These are phyloP conservation scores for Sinocyclocheilus anshuiensis DNA, from an alignment of 2,113 vertebrate genomes.

Conservation along the genomic window DNA sequence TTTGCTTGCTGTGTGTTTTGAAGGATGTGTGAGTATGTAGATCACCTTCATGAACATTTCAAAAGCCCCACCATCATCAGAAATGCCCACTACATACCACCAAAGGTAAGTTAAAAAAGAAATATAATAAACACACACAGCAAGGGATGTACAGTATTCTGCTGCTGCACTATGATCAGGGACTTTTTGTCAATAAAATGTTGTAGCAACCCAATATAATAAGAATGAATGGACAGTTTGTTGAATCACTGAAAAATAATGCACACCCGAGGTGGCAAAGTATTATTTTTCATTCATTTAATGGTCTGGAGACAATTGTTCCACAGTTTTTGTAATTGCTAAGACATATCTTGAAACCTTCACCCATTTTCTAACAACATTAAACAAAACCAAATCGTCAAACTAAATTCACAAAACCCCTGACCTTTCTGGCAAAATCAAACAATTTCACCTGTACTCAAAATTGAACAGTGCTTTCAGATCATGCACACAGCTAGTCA, in stretches of 20 bases:
- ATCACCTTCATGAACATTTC: conserved; percentile 87
- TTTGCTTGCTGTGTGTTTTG: conserved; percentile 22
- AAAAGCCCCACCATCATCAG: conserved; percentile 77
- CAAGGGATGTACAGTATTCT: not conserved
- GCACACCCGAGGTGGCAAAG: not conserved
- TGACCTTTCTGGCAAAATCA: too few relatives aligned
- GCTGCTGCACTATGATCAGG: not conserved
- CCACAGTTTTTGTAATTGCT: too few relatives aligned
- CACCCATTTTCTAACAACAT: too few relatives aligned
- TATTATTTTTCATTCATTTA: not conserved
- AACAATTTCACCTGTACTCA: too few relatives aligned
- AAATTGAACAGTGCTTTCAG: too few relatives aligned
- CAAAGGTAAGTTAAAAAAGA: conserved; percentile 67
- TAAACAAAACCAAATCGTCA: too few relatives aligned
- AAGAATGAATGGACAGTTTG: too few relatives aligned
- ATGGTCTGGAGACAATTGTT: not conserved
- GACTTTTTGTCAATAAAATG: not conserved
- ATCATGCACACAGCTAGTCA: too few relatives aligned
- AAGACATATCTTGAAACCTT: too few relatives aligned
- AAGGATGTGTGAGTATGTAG: conserved; percentile 88
- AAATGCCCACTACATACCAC: conserved; percentile 80
- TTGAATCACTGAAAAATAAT: not conserved
- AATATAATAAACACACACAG: too few relatives aligned
- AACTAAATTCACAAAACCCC: too few relatives aligned
- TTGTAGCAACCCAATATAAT: too few relatives aligned